A percentile compares a stretch with the other conserved stretches of the same genome.
phyloP scores from a whole-genome alignment of 2,888 invertebrate genomes.

The Agrochola circellaris region DNA sequence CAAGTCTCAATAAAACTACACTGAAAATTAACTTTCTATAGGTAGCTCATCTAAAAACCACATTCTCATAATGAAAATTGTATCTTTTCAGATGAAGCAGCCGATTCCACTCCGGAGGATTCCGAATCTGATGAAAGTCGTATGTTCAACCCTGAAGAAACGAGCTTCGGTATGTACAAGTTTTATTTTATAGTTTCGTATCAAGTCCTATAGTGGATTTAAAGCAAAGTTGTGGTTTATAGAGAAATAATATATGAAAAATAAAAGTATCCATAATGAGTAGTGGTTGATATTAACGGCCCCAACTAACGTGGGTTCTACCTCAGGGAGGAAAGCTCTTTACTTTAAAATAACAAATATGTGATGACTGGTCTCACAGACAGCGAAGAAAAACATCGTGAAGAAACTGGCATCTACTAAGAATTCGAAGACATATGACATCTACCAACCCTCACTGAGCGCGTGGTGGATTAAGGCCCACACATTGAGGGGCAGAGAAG shows the following conservation, averaged over 20 bases:
- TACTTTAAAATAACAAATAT: neutral
- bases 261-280: neutral
- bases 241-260: neutral
- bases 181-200: neutral
- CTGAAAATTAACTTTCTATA: neutral
- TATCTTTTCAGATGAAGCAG: constrained; percentile 42
- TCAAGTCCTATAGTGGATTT: neutral
- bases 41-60: neutral
- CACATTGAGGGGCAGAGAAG: neutral
- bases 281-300: neutral
- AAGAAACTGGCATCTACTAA: neutral
- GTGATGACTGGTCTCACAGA: too few relatives aligned
- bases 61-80: neutral
- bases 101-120: constrained; percentile 38
- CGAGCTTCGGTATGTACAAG: constrained; percentile 59
- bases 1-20: neutral
- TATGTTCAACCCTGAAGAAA: constrained; percentile 64
- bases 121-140: constrained; percentile 61
- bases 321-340: neutral
- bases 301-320: neutral
- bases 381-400: neutral
- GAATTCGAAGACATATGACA: neutral
- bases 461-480: neutral
- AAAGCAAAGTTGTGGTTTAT: too few relatives aligned
- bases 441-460: neutral